Base-by-base conservation (phyloP, 1,140 invertebrate species). In the Babylonia areolata region DNA sequence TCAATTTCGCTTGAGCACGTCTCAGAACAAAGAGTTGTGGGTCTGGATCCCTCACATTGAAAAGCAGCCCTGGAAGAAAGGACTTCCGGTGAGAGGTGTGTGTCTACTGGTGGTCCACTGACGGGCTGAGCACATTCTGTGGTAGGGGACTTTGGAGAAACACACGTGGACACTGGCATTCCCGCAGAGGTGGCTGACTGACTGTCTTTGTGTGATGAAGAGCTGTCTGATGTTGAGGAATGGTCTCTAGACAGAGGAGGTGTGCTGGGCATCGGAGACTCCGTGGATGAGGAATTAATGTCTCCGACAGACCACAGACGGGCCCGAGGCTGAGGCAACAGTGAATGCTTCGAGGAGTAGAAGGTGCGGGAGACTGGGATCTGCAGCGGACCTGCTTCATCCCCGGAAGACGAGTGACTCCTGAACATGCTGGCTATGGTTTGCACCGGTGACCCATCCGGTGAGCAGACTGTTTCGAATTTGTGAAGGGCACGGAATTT, bases 171-270 rank as follows among this genome's bases (percentile, higher is more conserved):
- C 5, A 6, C 28, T 12, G 17, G 58, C 28, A n/a, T 64, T n/a
- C 15, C 20, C 28, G 58, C 58, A 6, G 58, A 64, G 5, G 58
- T 64, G 58, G 58, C 28, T 12, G 58, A 64, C 58, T 64, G 58
- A 2, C 58, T 64, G 58, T 64, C 58, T n/a, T 11, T 64, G 35
- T 37, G 35, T 11, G 75, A 40, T 17, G 37, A 39, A 28, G 75
- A 77, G 75, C 75, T 77, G 37, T 77, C 75, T 11, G 75, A 77
- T 9, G 75, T 40, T 9, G 35, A 77, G 37, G 75, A 77, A 23
- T 2, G 75, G 35, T 77, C 37, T 28, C 75, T 77, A 37, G 75
- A 77, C 75, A 77, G 75, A 40, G 35, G 35, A 5, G 75, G 75
- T 17, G 75, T 40, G 37, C 12, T 40, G 37, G 75, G 75, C 37